phyloP scores from a whole-genome alignment of 2,797 vertebrate species.

The Acipenser ruthenus region DNA sequence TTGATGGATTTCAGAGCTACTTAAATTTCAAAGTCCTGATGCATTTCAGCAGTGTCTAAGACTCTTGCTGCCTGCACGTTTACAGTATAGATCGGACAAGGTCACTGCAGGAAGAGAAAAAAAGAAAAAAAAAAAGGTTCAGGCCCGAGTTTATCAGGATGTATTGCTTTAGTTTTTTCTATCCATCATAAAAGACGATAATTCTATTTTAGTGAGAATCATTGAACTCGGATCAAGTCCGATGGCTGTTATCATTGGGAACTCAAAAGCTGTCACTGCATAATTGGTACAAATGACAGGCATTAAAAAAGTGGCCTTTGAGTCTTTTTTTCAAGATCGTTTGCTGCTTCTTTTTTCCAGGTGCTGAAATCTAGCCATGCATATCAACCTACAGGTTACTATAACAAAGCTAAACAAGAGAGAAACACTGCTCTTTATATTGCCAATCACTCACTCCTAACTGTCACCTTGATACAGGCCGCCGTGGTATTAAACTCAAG shows the following conservation, averaged over 20 bases:
- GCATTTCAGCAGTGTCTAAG: constrained; percentile 48
- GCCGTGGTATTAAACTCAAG: too few species aligned
- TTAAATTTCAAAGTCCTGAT: constrained; percentile 60
- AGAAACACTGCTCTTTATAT: too few species aligned
- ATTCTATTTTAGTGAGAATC: constrained; percentile 78
- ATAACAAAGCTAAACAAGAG: too few species aligned
- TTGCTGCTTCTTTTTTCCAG: constrained; percentile 44
- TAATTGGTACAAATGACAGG: constrained; percentile 70
- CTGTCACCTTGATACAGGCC: too few species aligned
- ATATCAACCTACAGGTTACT: neutral
- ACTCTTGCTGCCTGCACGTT: constrained; percentile 51
- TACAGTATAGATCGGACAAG: constrained; percentile 59
- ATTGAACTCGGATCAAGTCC: constrained; percentile 74
- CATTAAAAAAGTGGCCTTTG: constrained; percentile 41
- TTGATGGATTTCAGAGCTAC: constrained; percentile 63
- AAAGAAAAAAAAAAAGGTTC: constrained; percentile 35
- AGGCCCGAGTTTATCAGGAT: constrained; percentile 66
- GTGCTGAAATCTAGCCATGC: constrained; percentile 29
- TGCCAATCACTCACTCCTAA: too few species aligned
- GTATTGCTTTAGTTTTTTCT: constrained; percentile 73
- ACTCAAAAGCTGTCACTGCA: constrained; percentile 64
- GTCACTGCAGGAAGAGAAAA: constrained; percentile 51
- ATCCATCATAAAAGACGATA: constrained; percentile 70
- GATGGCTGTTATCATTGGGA: constrained; percentile 76
- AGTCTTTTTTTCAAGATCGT: constrained; percentile 38